Percentiles rank a stretch among this genome's conserved stretches.
phyloP scores from a whole-genome alignment of 2,888 invertebrate genomes.

The Acronicta leporina region DNA sequence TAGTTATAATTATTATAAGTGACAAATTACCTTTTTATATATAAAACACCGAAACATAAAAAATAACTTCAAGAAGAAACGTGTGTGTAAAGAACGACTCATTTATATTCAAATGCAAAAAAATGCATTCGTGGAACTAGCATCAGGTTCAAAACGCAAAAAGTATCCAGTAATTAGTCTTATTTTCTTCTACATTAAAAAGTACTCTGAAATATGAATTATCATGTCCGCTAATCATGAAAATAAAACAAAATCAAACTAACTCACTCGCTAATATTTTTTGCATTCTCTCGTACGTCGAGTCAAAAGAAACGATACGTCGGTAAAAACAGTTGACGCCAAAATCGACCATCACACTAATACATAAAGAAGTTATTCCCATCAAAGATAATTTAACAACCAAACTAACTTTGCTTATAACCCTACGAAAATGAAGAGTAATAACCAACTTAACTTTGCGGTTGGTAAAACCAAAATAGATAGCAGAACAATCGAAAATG shows the following conservation, averaged over 20 bases:
- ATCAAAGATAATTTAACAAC: conserved; percentile 27
- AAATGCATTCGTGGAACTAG: conserved; percentile 11
- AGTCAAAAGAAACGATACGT: conserved; percentile 53
- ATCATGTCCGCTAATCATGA: conserved; percentile 35
- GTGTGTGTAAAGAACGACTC: neutral
- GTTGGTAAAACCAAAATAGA: conserved; percentile 21
- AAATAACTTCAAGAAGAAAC: neutral
- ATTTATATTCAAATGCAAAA: neutral
- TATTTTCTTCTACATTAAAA: conserved; percentile 23
- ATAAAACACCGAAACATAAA: too few species aligned
- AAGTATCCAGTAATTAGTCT: conserved; percentile 20
- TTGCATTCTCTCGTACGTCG: conserved; percentile 54
- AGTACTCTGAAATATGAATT: conserved; percentile 41
- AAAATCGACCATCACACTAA: conserved; percentile 50
- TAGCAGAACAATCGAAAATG: conserved; percentile 43
- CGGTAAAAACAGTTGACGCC: conserved; percentile 27
- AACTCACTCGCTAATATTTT: conserved; percentile 43
- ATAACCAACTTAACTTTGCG: conserved; percentile 52
- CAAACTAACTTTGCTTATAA: conserved; percentile 62
- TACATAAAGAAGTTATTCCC: conserved; percentile 40
- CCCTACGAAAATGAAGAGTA: conserved; percentile 65
- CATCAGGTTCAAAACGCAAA: conserved; percentile 19
- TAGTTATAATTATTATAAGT: too few species aligned
- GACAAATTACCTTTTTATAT: too few species aligned
- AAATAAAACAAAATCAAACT: conserved; percentile 51